phyloP scores from a whole-genome alignment of 2,888 invertebrate species.

The Buathra laborator region DNA sequence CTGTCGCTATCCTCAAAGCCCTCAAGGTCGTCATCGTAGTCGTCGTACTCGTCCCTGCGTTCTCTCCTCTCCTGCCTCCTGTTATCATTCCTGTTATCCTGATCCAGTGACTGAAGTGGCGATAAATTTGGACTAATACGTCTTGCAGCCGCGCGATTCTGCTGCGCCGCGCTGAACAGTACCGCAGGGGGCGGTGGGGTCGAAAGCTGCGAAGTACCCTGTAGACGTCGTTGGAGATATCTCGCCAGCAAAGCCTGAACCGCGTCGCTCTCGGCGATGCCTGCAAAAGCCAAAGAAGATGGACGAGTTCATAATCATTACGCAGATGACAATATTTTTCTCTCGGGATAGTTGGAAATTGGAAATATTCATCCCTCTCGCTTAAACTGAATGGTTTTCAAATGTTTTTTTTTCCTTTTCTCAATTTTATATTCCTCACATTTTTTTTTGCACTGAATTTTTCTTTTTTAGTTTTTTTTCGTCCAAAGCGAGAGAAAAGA shows the following conservation, averaged over 20 bases:
- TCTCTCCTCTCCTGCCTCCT: conserved; percentile 72
- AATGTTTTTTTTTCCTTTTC: not conserved
- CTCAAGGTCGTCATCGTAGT: conserved; percentile 80
- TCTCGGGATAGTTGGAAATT: not conserved
- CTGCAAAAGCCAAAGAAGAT: conserved; percentile 74
- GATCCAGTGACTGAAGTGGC: conserved; percentile 57
- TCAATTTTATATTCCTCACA: not conserved
- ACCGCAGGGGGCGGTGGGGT: conserved; percentile 80
- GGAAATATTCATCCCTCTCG: conserved; percentile 13
- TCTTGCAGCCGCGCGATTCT: conserved; percentile 73
- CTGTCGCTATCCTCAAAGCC: conserved; percentile 80
- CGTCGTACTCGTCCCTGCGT: conserved; percentile 77
- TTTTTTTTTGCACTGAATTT: not conserved
- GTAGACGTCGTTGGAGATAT: conserved; percentile 80
- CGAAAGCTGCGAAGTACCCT: conserved; percentile 76
- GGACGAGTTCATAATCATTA: conserved; percentile 72
- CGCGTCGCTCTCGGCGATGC: conserved; percentile 78
- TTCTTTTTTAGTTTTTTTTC: conserved; percentile 29
- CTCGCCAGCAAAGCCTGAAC: conserved; percentile 79
- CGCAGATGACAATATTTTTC: conserved; percentile 65
- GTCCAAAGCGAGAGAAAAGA: conserved; percentile 18
- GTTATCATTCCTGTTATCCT: conserved; percentile 59
- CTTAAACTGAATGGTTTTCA: conserved; percentile 9
- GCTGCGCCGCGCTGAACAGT: conserved; percentile 74
- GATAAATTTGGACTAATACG: conserved; percentile 58